Evolutionary conservation across 2,888 invertebrate species (phyloP).

Genomic region (Nomada lathburiana): DNA sequence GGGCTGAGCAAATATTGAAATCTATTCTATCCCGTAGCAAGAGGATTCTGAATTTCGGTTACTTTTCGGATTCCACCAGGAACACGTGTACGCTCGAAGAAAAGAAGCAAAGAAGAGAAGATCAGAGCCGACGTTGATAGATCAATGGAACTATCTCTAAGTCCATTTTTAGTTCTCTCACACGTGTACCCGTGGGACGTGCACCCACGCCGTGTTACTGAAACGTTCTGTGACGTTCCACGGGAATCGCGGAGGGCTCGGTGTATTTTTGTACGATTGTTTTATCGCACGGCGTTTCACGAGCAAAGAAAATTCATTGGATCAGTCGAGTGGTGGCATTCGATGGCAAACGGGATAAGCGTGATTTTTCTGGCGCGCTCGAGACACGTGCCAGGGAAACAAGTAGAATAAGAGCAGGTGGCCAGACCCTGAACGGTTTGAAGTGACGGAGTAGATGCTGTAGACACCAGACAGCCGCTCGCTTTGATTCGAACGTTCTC

Average conservation of each 20-base stretch:
- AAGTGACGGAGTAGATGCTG: slow-evolving; percentile 29
- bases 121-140: not conserved
- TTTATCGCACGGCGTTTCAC: slow-evolving; percentile 2
- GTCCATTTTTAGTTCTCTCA: not conserved
- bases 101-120: not conserved
- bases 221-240: not conserved
- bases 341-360: not conserved
- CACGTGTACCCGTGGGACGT: not conserved
- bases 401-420: slow-evolving; percentile 35
- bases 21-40: too few relatives aligned
- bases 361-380: slow-evolving; percentile 18
- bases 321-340: not conserved
- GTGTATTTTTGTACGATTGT: not conserved
- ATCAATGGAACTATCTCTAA: not conserved
- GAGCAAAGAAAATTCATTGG: not conserved
- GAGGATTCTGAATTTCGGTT: too few relatives aligned
- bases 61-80: too few relatives aligned
- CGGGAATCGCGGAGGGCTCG: not conserved
- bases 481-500: slow-evolving; percentile 46
- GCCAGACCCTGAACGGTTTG: not conserved
- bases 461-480: slow-evolving; percentile 40
- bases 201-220: not conserved
- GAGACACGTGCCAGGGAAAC: slow-evolving; percentile 39
- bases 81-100: too few relatives aligned
- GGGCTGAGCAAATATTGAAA: not conserved